phyloP scores from a whole-genome alignment of 2,888 invertebrate species.

The Platynereis dumerilii region DNA sequence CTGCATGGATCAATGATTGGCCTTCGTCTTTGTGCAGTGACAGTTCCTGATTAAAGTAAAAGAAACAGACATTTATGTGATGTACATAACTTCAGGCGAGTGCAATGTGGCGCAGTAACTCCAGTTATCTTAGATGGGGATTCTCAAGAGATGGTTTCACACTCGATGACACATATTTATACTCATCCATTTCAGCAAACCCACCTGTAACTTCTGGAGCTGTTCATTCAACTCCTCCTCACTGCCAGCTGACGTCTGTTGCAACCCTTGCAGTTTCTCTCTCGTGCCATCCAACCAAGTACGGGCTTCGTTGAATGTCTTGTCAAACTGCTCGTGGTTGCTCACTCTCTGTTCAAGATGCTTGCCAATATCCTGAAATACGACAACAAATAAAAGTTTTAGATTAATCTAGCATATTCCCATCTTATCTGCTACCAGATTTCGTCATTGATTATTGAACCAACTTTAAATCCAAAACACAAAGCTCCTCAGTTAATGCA shows the following conservation, averaged over 20 bases:
- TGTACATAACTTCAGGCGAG: too few species aligned
- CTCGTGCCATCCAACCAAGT: constrained; percentile 84
- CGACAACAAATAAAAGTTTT: too few species aligned
- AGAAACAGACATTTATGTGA: too few species aligned
- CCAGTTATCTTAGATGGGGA: too few species aligned
- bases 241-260: constrained; percentile 71
- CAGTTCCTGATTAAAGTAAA: constrained; percentile 72
- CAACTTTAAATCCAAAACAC: too few species aligned
- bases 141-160: too few species aligned
- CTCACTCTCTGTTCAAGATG: constrained; percentile 78
- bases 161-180: too few species aligned
- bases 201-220: constrained; percentile 55
- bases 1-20: constrained; percentile 82
- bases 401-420: too few species aligned
- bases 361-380: constrained; percentile 53
- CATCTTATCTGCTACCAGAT: too few species aligned
- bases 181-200: not conserved
- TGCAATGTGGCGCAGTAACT: too few species aligned
- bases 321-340: constrained; percentile 86
- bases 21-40: constrained; percentile 92
- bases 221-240: constrained; percentile 54
- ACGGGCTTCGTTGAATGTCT: constrained; percentile 75
- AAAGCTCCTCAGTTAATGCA: too few species aligned
- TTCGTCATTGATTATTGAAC: too few species aligned
- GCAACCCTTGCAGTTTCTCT: constrained; percentile 83